These are phyloP conservation scores for Acropora tenuis DNA, from an alignment of 64 coral and sea anemone species.

Conservation along the genomic window DNA sequence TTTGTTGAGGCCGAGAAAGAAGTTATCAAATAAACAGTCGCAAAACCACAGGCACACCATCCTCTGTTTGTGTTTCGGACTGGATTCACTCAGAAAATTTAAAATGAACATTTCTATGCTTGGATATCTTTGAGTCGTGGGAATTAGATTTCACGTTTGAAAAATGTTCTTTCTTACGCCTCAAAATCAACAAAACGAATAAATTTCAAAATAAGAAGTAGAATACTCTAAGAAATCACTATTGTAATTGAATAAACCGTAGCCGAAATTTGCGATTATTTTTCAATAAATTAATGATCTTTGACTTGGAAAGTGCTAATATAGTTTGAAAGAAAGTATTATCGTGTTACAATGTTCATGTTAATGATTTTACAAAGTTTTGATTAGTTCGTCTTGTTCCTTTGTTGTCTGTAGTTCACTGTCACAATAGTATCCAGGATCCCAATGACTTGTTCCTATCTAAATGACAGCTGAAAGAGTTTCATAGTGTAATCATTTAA, in stretches of 20 bases:
- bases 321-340: background rate
- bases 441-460: background rate
- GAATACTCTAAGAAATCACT: background rate
- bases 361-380: too few species aligned
- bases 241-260: background rate
- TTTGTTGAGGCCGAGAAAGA: slow-evolving; percentile 51
- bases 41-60: background rate
- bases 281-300: background rate
- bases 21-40: slow-evolving; percentile 2
- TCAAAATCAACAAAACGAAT: slow-evolving; percentile 2
- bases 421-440: background rate
- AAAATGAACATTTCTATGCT: background rate
- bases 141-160: background rate
- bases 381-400: background rate
- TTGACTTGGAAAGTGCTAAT: background rate
- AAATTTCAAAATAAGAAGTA: background rate
- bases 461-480: background rate
- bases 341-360: background rate
- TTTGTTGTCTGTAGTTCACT: background rate
- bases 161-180: background rate
- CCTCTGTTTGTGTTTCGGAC: background rate
- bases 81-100: slow-evolving; percentile 1
- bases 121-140: background rate
- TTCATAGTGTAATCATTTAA: background rate
- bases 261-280: background rate